Conservation (phyloP, 2,888 invertebrate genomes). For the Clitarchus hookeri region DNA sequence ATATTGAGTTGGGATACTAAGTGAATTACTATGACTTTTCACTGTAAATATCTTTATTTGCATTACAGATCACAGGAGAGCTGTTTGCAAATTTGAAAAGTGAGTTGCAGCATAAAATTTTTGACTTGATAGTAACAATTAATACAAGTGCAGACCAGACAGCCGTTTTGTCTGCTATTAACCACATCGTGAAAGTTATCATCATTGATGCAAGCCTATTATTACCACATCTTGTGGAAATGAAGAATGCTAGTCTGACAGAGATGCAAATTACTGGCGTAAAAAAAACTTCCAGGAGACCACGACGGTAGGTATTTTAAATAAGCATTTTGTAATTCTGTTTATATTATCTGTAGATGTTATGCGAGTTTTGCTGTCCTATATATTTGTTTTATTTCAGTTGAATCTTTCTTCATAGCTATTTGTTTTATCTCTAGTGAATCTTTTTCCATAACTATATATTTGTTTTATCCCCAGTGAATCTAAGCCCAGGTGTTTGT, state of each 20-base stretch:
- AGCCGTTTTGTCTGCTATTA: conserved; percentile 63
- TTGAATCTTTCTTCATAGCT: too few relatives aligned
- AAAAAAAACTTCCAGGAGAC: background rate
- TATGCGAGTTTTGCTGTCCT: too few relatives aligned
- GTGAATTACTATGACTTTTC: too few relatives aligned
- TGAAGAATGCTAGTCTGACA: conserved; percentile 27
- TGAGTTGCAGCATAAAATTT: conserved; percentile 16
- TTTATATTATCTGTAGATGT: too few relatives aligned
- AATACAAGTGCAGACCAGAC: conserved; percentile 58
- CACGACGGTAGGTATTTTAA: background rate
- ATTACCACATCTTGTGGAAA: conserved; percentile 42
- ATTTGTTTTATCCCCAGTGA: too few relatives aligned
- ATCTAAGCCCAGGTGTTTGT: too few relatives aligned
- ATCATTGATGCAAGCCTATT: conserved; percentile 63
- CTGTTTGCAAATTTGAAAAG: background rate
- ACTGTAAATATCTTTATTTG: background rate
- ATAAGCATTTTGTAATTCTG: too few relatives aligned
- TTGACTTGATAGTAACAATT: conserved; percentile 22
- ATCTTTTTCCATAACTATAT: too few relatives aligned
- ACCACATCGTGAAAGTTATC: conserved; percentile 69
- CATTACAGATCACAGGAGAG: background rate
- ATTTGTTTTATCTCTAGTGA: too few relatives aligned
- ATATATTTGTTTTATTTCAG: too few relatives aligned
- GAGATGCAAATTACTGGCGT: background rate
- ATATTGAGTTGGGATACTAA: too few relatives aligned